A percentile compares a stretch with the other conserved stretches of the same genome.
Evolutionary conservation across 2,797 vertebrate species (phyloP).

Genomic region (Podarcis lilfordi): DNA sequence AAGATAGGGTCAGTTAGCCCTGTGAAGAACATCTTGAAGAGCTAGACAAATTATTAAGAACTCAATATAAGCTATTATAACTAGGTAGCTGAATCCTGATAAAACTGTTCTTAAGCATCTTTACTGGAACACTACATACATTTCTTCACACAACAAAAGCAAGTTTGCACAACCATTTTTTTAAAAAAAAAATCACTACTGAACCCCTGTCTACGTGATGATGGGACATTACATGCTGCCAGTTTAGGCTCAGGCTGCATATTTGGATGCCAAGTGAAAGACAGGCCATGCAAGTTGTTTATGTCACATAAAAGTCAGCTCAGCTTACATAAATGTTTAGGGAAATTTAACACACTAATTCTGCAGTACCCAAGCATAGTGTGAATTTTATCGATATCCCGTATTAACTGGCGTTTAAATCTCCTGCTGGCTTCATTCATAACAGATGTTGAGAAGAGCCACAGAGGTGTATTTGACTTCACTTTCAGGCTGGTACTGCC

Average conservation of each 20-base stretch:
- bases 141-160: not conserved
- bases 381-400: constrained; percentile 2
- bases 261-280: not conserved
- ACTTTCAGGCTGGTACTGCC: not conserved
- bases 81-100: not conserved
- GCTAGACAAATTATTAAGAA: not conserved
- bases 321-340: not conserved
- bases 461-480: not conserved
- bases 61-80: constrained; percentile 19
- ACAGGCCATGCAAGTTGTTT: not conserved
- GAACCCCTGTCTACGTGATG: not conserved
- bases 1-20: not conserved
- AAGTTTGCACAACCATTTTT: not conserved
- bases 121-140: not conserved
- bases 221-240: not conserved
- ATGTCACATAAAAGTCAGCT: not conserved
- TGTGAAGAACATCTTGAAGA: not conserved
- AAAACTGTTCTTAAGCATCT: accelerated
- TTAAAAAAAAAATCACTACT: not conserved
- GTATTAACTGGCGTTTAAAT: not conserved
- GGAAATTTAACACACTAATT: not conserved
- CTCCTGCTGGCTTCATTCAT: not conserved
- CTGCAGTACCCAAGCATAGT: not conserved
- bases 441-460: accelerated
- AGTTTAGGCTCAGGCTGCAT: not conserved